Evolutionary conservation across 1,140 invertebrate species (phyloP), one percentile per base, ranked within the genome.

Genomic region (Drosophila lacteicornis): DNA sequence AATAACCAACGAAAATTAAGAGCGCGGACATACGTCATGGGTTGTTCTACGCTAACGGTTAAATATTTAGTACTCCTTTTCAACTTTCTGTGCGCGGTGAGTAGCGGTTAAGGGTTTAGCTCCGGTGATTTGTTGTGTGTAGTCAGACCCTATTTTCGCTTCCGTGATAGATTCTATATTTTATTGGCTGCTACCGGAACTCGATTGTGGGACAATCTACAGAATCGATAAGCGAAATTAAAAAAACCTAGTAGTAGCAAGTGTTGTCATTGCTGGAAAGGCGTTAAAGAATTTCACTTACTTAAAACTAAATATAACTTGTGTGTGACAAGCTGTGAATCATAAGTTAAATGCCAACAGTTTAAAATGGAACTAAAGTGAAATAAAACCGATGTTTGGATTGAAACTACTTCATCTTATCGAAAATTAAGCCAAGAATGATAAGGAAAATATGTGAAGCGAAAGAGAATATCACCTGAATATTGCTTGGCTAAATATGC

Each of bases 1-100:
- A 68, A 33, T 58, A 57, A 30, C 27, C 22, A 43, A 17, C 47
- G 2, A 12, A 33, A 27, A 40, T 36, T 4, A 49, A 36, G n/a
- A 59, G 17, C 46, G 30, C 49, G 61, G 12, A 30, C 15, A 57
- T 56, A 25, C 17, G 43, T 46, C 65, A 91, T 91, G 88, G 79
- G 79, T 88, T 91, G 79, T 76, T 80, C 79, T 68, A 82, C 81
- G 61, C 47, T 63, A 38, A 68, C 71, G 43, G 79, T 91, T 62
- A 91, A 73, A 70, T 88, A 80, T 68, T 47, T 91, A 49, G 75
- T 79, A 13, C 84, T 91, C 40, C 47, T 91, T 9, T 84, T 91
- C 42, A 91, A 84, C 63, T 57, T 74, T 4, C 50, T 91, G 22
- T 84, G 86, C 46, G 66, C 73, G 82, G 87, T 91, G 57, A 91